Conservation (phyloP, 1,140 invertebrate species). For the Tetramorium simillimum region DNA sequence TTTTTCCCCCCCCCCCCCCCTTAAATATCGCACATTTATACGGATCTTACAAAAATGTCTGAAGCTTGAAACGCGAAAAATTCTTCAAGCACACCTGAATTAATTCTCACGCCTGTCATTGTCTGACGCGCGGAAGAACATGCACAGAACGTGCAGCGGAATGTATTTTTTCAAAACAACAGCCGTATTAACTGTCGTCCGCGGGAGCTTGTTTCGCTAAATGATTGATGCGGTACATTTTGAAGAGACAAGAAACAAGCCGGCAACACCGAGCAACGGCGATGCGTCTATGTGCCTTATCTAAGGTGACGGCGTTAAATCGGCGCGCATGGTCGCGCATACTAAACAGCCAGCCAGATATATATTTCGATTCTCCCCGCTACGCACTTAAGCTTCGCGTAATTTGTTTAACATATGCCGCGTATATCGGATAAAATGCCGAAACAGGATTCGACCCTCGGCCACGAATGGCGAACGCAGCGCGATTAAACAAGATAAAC, state of each 20-base stretch:
- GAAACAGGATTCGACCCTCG: slow-evolving; percentile 13
- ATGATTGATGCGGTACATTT: slow-evolving; percentile 53
- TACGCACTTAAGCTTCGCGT: slow-evolving; percentile 47
- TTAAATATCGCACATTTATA: not conserved
- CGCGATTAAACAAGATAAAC: slow-evolving; percentile 21
- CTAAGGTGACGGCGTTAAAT: slow-evolving; percentile 80
- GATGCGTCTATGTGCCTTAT: slow-evolving; percentile 78
- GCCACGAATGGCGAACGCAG: not conserved
- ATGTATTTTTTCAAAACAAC: slow-evolving; percentile 9
- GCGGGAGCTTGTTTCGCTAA: slow-evolving; percentile 17
- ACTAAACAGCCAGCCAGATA: slow-evolving; percentile 71
- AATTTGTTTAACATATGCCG: slow-evolving; percentile 77
- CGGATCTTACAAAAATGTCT: not conserved
- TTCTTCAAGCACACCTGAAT: not conserved
- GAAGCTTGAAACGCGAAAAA: not conserved
- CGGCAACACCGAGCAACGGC: slow-evolving; percentile 32
- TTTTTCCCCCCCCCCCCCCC: too few species aligned
- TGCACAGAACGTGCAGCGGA: not conserved
- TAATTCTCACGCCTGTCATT: not conserved
- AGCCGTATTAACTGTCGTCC: not conserved
- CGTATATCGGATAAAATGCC: slow-evolving; percentile 77
- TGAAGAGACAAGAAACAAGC: slow-evolving; percentile 63
- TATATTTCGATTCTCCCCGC: slow-evolving; percentile 37
- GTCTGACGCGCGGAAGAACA: not conserved
- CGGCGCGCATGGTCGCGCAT: slow-evolving; percentile 81